Evolutionary conservation across 1,140 invertebrate genomes (phyloP).

Genomic region (Neuroterus valhalla): DNA sequence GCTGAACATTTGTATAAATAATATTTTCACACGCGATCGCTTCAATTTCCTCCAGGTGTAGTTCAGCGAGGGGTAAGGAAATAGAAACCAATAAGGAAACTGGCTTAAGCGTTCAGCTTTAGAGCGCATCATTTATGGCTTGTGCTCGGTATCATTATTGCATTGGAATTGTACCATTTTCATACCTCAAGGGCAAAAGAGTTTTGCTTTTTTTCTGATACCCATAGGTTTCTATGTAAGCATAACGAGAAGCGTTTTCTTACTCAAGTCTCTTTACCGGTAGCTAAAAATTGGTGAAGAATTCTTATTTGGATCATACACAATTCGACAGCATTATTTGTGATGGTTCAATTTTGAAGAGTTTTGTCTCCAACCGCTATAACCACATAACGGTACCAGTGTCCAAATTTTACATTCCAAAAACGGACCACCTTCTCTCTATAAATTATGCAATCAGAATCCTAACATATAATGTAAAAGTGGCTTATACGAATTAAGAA

Average conservation of each 20-base stretch:
- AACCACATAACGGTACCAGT: too few species aligned
- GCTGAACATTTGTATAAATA: background rate
- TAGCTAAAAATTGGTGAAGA: too few species aligned
- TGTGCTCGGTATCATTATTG: constrained; percentile 12
- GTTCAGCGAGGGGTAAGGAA: constrained; percentile 19
- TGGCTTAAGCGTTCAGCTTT: constrained; percentile 14
- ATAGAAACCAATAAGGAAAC: constrained; percentile 18
- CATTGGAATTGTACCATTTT: constrained; percentile 18
- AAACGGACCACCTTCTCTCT: too few species aligned
- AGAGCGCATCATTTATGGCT: constrained; percentile 21
- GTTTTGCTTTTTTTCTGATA: constrained; percentile 8
- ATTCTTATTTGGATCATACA: too few species aligned
- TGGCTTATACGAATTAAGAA: background rate
- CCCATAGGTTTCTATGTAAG: background rate
- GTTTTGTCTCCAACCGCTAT: too few species aligned
- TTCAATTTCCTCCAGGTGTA: constrained; percentile 1
- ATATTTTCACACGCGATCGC: background rate
- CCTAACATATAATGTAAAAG: background rate
- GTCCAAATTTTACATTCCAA: too few species aligned
- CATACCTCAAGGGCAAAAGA: background rate
- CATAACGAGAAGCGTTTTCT: background rate
- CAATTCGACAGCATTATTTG: too few species aligned
- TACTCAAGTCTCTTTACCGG: too few species aligned
- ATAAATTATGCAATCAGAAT: too few species aligned
- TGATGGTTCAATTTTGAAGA: too few species aligned